Base-by-base conservation (phyloP, 2,113 vertebrate genomes). In the Osmerus mordax region DNA sequence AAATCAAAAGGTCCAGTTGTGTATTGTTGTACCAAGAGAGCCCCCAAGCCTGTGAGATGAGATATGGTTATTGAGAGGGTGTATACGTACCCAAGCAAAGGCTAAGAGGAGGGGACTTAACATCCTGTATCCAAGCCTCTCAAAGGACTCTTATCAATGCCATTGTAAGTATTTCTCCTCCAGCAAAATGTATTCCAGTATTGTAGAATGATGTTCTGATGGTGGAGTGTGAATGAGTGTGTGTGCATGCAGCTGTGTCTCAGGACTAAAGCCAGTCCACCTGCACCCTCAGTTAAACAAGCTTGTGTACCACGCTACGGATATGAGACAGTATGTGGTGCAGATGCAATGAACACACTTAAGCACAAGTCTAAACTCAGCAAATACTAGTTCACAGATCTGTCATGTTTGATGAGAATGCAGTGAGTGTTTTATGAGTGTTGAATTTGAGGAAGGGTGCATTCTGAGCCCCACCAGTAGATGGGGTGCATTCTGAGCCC, bases 61-160 rank as follows among this genome's bases (percentile, higher is more conserved):
- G 94, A 95, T 98, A 96, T 97, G 97, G 95, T 99, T 96, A 97
- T 94, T 97, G 94, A 94, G 95, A 96, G 95, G 89, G 95, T 96
- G 94, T 94, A 93, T 95, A 94, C 95, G 93, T 88, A 84, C 94
- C 95, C 95, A 92, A 92, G 94, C 94, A 97, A 93, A 96, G 95
- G 95, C 92, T 96, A 86, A 89, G 90, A 87, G 94, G 95, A 93
- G 93, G 95, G 94, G 96, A 96, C 94, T 95, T 97, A 97, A 95
- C 95, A 96, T 83, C 87, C 94, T 58, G 94, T 96, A 93, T 94
- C 94, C 94, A 90, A 96, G 96, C 96, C 83, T 95, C 93, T 97
- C 94, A 95, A 92, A 94, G 95, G 94, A 97, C 91, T 93, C 94
- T 96, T 95, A 94, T 94, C 92, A 81, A 76, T 90, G 78, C 82